Conservation (phyloP, 2,888 invertebrate genomes). For the Drosophila lutescens region DNA sequence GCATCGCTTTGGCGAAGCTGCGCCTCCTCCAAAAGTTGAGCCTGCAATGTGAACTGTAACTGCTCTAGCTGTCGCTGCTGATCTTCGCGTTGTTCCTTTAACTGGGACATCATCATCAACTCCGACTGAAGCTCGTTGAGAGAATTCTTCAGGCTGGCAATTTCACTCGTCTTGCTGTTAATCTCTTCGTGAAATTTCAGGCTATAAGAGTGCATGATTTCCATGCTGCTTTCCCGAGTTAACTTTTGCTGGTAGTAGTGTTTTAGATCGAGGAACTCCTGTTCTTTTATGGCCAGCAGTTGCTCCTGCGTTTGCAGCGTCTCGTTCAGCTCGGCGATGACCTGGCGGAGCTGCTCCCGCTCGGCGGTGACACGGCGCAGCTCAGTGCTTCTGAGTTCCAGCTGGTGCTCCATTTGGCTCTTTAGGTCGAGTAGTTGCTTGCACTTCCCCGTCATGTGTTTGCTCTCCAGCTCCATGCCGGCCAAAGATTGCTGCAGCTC, state of each 20-base stretch:
- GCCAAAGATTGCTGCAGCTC: conserved; percentile 76
- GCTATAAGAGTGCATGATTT: conserved; percentile 76
- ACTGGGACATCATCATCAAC: conserved; percentile 59
- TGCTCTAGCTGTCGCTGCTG: conserved; percentile 73
- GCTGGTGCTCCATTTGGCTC: conserved; percentile 57
- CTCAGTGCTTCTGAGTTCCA: conserved; percentile 55
- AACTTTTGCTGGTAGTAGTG: conserved; percentile 68
- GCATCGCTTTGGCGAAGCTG: conserved; percentile 53
- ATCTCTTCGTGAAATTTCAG: conserved; percentile 73
- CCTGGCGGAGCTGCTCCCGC: conserved; percentile 67
- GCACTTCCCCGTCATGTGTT: conserved; percentile 78
- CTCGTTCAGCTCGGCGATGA: conserved; percentile 65
- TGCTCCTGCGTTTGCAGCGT: conserved; percentile 66
- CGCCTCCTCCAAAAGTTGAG: conserved; percentile 65
- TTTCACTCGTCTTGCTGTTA: conserved; percentile 73
- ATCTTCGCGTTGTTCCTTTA: conserved; percentile 68
- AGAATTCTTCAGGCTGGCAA: conserved; percentile 66
- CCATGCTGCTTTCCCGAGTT: conserved; percentile 63
- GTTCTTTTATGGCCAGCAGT: conserved; percentile 65
- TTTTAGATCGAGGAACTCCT: conserved; percentile 69
- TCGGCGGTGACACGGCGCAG: conserved; percentile 58
- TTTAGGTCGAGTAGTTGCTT: conserved; percentile 73
- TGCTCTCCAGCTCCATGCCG: conserved; percentile 80
- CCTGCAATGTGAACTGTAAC: conserved; percentile 62
- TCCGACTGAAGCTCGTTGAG: conserved; percentile 70